Conservation (phyloP, 2,797 vertebrate genomes). For the Spea hammondii region DNA sequence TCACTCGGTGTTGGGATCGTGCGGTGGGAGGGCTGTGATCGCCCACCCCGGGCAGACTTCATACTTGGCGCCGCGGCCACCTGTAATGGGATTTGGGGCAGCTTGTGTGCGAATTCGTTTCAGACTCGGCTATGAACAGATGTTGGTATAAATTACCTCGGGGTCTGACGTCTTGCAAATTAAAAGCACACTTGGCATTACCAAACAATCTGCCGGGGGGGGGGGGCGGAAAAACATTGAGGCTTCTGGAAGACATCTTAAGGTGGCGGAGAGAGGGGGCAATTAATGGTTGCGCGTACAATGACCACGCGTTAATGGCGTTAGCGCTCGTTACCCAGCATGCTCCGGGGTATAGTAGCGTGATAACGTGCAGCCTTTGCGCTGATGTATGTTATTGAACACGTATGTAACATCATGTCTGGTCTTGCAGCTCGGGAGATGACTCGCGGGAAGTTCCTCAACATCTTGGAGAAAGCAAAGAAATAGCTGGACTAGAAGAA, state of each 20-base stretch:
- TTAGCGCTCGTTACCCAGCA: too few species aligned
- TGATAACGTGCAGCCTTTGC: too few species aligned
- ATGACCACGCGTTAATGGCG: too few species aligned
- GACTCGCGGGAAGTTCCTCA: constrained; percentile 96
- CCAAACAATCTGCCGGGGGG: constrained; percentile 76
- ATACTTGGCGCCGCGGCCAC: constrained; percentile 52
- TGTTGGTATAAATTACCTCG: constrained; percentile 93
- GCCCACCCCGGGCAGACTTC: constrained; percentile 10
- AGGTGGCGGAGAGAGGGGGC: constrained; percentile 67
- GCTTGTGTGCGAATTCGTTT: constrained; percentile 79
- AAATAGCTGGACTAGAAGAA: constrained; percentile 69
- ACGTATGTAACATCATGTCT: constrained; percentile 52
- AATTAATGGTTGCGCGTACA: constrained; percentile 31
- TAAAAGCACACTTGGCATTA: constrained; percentile 89
- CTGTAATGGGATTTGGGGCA: constrained; percentile 79
- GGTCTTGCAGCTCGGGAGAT: constrained; percentile 90
- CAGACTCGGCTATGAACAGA: constrained; percentile 89
- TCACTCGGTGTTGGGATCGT: too few species aligned
- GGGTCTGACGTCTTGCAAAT: constrained; percentile 86
- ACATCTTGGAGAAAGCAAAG: constrained; percentile 94
- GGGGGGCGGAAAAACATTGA: constrained; percentile 60
- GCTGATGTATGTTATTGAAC: too few species aligned
- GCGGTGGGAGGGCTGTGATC: too few species aligned
- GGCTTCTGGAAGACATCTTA: constrained; percentile 69
- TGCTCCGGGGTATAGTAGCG: too few species aligned